These are phyloP conservation scores for Rhaphigaster nebulosa DNA, from an alignment of 2,888 invertebrate species.

Conservation along the genomic window DNA sequence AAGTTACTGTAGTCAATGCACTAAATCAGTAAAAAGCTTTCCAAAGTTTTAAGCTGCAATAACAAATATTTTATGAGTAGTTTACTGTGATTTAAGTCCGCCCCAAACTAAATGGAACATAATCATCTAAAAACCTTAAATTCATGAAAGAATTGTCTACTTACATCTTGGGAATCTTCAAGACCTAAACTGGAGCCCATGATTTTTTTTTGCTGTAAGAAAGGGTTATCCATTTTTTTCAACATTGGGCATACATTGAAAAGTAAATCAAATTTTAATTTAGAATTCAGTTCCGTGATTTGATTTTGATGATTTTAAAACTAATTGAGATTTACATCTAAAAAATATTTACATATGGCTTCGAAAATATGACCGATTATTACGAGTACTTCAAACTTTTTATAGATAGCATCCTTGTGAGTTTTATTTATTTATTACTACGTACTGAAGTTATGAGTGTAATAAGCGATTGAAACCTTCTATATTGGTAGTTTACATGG, in stretches of 20 bases:
- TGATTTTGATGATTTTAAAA: background rate
- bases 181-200: background rate
- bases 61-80: no score
- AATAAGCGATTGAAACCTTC: background rate
- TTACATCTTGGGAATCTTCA: background rate
- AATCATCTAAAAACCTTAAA: background rate
- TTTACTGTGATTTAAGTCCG: no score
- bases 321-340: background rate
- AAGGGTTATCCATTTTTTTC: background rate
- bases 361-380: background rate
- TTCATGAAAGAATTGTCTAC: background rate
- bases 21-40: no score
- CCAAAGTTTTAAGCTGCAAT: no score
- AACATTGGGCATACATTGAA: background rate
- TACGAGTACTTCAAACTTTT: background rate
- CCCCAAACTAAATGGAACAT: no score
- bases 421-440: no score
- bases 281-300: background rate
- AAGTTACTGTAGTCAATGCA: no score
- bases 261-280: background rate
- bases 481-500: no score
- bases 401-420: no score
- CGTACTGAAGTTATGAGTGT: background rate
- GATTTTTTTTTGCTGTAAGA: background rate
- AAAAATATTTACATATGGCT: background rate